Base-by-base conservation (phyloP, 2,113 vertebrate species). In the Acrocephalus kingi region DNA sequence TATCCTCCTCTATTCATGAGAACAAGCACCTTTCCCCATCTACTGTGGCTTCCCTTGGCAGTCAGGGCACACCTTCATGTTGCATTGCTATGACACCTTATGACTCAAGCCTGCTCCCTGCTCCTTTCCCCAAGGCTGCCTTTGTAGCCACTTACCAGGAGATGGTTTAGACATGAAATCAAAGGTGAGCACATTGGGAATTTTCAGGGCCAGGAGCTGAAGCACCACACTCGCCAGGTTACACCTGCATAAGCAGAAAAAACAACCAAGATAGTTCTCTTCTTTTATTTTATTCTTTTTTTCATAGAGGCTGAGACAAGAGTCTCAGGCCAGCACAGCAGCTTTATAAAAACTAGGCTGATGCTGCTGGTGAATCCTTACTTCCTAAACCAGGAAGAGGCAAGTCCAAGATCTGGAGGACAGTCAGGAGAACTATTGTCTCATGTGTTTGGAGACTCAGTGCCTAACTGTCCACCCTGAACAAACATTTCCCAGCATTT, bases 121-220 rank as follows among this genome's bases (percentile, higher is more conserved):
- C 35, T 77, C 43, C 18, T 9, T 9, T 37, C 33, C 59, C 41
- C 63, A 37, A 31, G 12, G 35, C 21, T 35, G 31, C 28, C 30
- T 54, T 37, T 48, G 58, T 23, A 63, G 54, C 39, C 45, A 52
- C 97, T 98, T 94, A 99, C 99, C 99, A 95, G 99, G 98, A 72
- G 99, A 99, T 0, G 99, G 99, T 90, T 99, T 99, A 71, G 99
- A 99, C 98, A 99, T 98, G 96, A 99, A 99, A 92, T 99, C 99
- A 97, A 99, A 99, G 80, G 98, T 99, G 62, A 99, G 98, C 80
- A 99, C 98, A 3, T 99, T 97, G 74, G 98, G 98, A 94, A 99
- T 98, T 87, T 98, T 98, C 92, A 99, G 97, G 30, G 99, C 99
- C 73, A 99, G 97, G 43, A 99, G 98, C 90, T 99, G 99, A 76